phyloP scores from a whole-genome alignment of 2,113 vertebrate species.

The Odobenus rosmarus region DNA sequence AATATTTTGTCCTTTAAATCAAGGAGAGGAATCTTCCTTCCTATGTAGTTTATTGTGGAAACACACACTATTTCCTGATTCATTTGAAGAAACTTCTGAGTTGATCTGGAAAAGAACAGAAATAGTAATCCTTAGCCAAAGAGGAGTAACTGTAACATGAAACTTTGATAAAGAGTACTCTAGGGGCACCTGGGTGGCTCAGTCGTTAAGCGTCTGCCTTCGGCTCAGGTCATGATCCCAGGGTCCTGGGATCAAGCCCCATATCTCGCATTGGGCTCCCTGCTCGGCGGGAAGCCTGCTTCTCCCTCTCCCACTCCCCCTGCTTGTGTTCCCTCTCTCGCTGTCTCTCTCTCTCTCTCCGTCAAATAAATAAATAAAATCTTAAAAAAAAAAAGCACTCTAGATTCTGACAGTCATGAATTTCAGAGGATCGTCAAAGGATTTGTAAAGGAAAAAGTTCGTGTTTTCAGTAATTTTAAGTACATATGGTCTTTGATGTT shows the following conservation, averaged over 20 bases:
- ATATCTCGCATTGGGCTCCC: background rate
- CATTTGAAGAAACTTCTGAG: constrained; percentile 30
- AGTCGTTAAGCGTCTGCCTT: background rate
- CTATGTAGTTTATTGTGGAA: constrained; percentile 36
- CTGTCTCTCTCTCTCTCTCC: background rate
- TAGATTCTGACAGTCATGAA: background rate
- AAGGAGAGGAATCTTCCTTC: constrained; percentile 8
- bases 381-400: background rate
- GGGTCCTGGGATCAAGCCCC: background rate
- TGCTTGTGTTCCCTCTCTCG: background rate
- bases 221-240: background rate
- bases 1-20: background rate
- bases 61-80: constrained; percentile 33
- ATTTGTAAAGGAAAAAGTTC: background rate
- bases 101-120: constrained; percentile 33
- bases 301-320: background rate
- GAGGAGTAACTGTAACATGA: background rate
- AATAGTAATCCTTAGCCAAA: constrained; percentile 14
- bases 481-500: background rate
- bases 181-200: background rate
- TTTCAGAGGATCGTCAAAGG: background rate
- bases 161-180: background rate
- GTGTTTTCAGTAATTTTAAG: background rate
- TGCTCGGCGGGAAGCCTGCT: background rate
- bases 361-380: background rate